Evolutionary conservation across 2,888 invertebrate genomes (phyloP).

Genomic region (Disparrhopalites patrizii): DNA sequence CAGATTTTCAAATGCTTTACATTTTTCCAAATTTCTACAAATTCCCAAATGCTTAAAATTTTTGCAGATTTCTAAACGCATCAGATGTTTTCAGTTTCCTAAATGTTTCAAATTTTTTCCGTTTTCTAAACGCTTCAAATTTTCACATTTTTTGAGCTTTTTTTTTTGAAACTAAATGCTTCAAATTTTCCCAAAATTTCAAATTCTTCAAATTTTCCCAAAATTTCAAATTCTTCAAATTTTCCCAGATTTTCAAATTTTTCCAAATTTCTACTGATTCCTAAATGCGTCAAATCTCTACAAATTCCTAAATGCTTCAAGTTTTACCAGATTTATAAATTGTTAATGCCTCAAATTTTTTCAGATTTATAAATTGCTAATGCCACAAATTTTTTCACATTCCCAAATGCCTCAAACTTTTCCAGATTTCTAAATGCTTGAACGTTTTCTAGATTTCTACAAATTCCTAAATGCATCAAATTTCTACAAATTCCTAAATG

Average conservation of each 20-base stretch:
- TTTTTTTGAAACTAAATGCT: too few species aligned
- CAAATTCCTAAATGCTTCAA: background rate
- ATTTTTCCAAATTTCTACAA: background rate
- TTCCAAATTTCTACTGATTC: too few species aligned
- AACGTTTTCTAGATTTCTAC: background rate
- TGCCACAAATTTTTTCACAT: background rate
- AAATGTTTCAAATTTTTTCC: too few species aligned
- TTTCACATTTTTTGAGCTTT: too few species aligned
- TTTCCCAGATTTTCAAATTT: too few species aligned
- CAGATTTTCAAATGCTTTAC: background rate
- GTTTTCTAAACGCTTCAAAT: too few species aligned
- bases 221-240: too few species aligned
- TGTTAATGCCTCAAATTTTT: too few species aligned
- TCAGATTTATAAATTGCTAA: too few species aligned
- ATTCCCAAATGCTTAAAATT: background rate
- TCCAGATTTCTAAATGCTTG: background rate
- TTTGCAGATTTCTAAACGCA: background rate
- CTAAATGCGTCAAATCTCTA: too few species aligned
- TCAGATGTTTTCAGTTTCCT: background rate
- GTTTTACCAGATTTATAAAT: background rate
- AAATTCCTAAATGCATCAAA: background rate
- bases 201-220: too few species aligned
- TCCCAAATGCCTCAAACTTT: background rate
- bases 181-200: background rate
- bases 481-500: background rate